Base-by-base conservation (phyloP, 2,888 invertebrate species). In the Sphecodes monilicornis region DNA sequence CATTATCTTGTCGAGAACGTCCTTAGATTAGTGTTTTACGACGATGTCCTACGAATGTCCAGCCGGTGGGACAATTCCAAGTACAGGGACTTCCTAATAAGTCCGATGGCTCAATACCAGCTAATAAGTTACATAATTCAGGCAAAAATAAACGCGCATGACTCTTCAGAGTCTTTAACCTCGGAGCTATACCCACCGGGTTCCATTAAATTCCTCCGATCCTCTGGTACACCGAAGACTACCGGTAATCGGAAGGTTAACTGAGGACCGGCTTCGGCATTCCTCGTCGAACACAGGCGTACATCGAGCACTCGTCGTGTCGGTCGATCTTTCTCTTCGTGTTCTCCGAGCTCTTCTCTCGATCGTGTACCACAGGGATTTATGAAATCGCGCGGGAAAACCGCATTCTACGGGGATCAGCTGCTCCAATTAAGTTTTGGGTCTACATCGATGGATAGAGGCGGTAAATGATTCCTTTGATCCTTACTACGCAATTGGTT, bases 151-250 rank as follows among this genome's bases (percentile, higher is more conserved):
- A 80, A 80, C 76, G 85, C 81, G 87, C 88, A 84, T 84, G 90
- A 80, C 72, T 88, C 85, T 87, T 41, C 85, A 87, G 88, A 88
- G 91, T 87, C 90, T 89, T 88, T 88, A 84, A 89, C 89, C 91
- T 85, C 88, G 84, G 81, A 90, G 88, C 91, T 83, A 90, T 89
- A 89, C 87, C 89, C 90, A 91, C 91, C 92, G 91, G 91, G 88
- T 91, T 89, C 88, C 90, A 92, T 92, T 91, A 92, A 92, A 92
- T 92, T 92, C 90, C 89, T 86, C 81, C 90, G 89, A 91, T 90
- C 90, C 91, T 89, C 36, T 87, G 68, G n/a, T 68, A 68, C 68
- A 68, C 39, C 68, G 68, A 68, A 68, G 89, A 89, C 91, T 91
- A 90, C 91, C 88, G 66, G 91, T 88, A 88, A 89, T 90, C 86